These are phyloP conservation scores for Arrhamphus sclerolepis DNA, from an alignment of 2,797 vertebrate genomes.

Conservation along the genomic window DNA sequence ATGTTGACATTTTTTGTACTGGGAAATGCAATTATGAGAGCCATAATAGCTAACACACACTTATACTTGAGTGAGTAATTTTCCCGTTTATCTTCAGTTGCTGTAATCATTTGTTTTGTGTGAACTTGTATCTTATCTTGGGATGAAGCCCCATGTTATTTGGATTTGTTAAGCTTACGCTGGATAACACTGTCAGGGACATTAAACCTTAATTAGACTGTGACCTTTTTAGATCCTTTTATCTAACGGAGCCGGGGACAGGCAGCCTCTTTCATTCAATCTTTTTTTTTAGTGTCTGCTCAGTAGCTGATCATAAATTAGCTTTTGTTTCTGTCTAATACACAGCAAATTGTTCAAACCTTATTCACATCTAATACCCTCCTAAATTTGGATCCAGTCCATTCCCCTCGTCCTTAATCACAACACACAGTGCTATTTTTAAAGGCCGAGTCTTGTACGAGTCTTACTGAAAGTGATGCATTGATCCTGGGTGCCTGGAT, in stretches of 20 bases:
- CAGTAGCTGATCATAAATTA: constrained; percentile 44
- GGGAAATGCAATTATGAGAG: too few species aligned
- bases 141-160: constrained; percentile 40
- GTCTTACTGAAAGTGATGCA: constrained; percentile 51
- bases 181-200: constrained; percentile 48
- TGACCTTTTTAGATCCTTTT: constrained; percentile 67
- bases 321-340: constrained; percentile 35
- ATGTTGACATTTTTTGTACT: constrained; percentile 7
- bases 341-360: constrained; percentile 40
- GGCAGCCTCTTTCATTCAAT: constrained; percentile 22
- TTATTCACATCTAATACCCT: constrained; percentile 41
- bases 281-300: constrained; percentile 39
- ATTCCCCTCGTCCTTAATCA: constrained; percentile 43
- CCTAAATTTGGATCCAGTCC: constrained; percentile 35
- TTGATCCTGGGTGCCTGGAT: constrained; percentile 35
- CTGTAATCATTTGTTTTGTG: constrained; percentile 39
- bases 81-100: constrained; percentile 6
- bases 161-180: constrained; percentile 42
- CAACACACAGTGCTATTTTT: constrained; percentile 46
- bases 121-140: constrained; percentile 56
- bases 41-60: too few species aligned
- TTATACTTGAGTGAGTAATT: background rate
- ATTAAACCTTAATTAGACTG: constrained; percentile 55
- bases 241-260: constrained; percentile 41
- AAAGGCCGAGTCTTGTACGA: constrained; percentile 28